Conservation (phyloP, 2,888 invertebrate genomes). For the Hydropsyche betteni region DNA sequence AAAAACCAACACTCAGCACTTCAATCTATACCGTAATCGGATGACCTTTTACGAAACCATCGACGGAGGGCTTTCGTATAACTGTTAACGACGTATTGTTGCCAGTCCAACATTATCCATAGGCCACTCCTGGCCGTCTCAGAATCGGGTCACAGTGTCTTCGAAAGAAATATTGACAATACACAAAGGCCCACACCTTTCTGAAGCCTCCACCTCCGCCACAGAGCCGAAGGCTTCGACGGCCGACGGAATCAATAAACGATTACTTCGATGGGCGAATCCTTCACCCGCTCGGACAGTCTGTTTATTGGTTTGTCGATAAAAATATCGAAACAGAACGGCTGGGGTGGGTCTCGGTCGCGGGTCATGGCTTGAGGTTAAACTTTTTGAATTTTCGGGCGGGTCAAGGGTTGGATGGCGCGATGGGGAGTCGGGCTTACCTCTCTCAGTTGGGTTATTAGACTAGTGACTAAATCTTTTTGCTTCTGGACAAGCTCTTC, state of each 20-base stretch:
- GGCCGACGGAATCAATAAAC: slow-evolving; percentile 7
- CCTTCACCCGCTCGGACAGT: too few relatives aligned
- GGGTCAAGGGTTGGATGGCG: too few relatives aligned
- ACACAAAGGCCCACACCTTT: too few relatives aligned
- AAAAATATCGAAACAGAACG: too few relatives aligned
- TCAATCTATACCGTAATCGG: neutral
- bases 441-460: slow-evolving; percentile 72
- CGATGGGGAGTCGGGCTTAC: slow-evolving; percentile 54
- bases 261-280: slow-evolving; percentile 9
- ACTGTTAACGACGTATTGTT: too few relatives aligned
- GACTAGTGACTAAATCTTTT: slow-evolving; percentile 69
- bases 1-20: too few relatives aligned
- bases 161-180: slow-evolving; percentile 28
- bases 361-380: too few relatives aligned
- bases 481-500: slow-evolving; percentile 67
- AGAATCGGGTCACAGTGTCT: slow-evolving; percentile 29
- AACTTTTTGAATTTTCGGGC: too few relatives aligned
- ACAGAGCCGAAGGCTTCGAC: neutral
- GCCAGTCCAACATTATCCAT: neutral
- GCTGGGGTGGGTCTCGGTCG: too few relatives aligned
- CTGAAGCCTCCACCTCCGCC: too few relatives aligned
- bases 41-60: neutral
- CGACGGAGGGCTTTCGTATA: neutral
- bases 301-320: too few relatives aligned
- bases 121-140: slow-evolving; percentile 15